Evolutionary conservation across 2,888 invertebrate genomes (phyloP).

Genomic region (Meiosimyza decipiens): DNA sequence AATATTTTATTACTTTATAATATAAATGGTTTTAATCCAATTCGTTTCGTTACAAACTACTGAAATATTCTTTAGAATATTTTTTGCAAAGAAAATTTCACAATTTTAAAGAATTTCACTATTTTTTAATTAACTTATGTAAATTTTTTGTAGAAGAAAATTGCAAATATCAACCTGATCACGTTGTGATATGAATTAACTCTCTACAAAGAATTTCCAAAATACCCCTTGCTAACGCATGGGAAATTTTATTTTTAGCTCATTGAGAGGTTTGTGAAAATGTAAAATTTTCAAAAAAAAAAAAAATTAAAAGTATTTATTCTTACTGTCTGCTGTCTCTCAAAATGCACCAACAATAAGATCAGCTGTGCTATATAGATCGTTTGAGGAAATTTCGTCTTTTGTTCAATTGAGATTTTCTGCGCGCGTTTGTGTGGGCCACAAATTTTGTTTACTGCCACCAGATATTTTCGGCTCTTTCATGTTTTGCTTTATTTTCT

Average conservation of each 20-base stretch:
- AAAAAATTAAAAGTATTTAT: constrained; percentile 7
- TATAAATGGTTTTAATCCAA: constrained; percentile 1
- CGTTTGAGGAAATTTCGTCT: background rate
- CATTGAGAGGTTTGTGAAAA: constrained; percentile 35
- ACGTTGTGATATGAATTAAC: constrained; percentile 43
- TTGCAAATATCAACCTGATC: constrained; percentile 41
- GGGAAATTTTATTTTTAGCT: constrained; percentile 47
- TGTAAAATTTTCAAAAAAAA: background rate
- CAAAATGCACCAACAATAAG: constrained; percentile 1
- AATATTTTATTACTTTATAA: background rate
- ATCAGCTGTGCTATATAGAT: background rate
- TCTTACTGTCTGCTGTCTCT: constrained; percentile 4
- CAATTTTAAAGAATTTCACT: background rate
- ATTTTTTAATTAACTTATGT: constrained; percentile 36
- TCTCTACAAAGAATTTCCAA: constrained; percentile 52
- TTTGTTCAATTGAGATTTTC: background rate
- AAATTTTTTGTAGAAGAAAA: constrained; percentile 33
- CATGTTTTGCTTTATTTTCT: background rate
- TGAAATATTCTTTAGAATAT: too few relatives aligned
- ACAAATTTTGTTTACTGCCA: background rate
- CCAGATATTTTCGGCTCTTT: background rate
- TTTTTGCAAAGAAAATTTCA: background rate
- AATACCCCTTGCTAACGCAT: constrained; percentile 49
- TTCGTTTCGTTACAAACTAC: background rate
- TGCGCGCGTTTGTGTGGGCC: background rate